Conservation (phyloP, 2,888 invertebrate species). For the Scaeva pyrastri region DNA sequence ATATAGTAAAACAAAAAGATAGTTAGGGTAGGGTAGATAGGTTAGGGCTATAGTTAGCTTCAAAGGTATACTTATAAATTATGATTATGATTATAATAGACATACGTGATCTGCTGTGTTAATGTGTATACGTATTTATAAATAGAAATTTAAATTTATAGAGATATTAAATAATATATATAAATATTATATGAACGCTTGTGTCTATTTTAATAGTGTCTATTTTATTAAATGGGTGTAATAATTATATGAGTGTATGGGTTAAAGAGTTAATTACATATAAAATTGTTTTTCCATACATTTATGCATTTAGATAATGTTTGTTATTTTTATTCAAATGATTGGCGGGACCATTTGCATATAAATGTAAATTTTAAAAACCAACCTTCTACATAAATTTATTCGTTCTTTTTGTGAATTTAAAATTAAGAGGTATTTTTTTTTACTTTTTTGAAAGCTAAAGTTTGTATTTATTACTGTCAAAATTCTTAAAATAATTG, state of each 20-base stretch:
- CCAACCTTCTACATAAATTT: too few relatives aligned
- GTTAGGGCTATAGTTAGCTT: slow-evolving; percentile 42
- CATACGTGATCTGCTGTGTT: slow-evolving; percentile 67
- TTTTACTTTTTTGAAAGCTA: too few relatives aligned
- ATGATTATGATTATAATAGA: slow-evolving; percentile 6
- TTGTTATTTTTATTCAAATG: not conserved
- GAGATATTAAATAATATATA: not conserved
- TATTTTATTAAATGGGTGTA: slow-evolving; percentile 28
- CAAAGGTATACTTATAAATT: slow-evolving; percentile 9
- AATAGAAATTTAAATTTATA: slow-evolving; percentile 47
- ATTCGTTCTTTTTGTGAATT: too few relatives aligned
- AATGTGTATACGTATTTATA: slow-evolving; percentile 69
- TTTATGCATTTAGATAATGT: too few relatives aligned
- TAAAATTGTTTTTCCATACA: too few relatives aligned
- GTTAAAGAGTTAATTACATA: not conserved
- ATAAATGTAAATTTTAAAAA: not conserved
- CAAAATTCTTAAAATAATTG: too few relatives aligned
- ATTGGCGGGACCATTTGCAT: slow-evolving; percentile 8
- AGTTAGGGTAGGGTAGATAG: slow-evolving; percentile 33
- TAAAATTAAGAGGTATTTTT: too few relatives aligned
- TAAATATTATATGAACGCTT: slow-evolving; percentile 32
- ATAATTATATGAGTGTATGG: not conserved
- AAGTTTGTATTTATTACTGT: too few relatives aligned
- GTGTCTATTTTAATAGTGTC: slow-evolving; percentile 55
- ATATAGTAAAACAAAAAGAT: not conserved